Evolutionary conservation across 2,888 invertebrate genomes (phyloP), one percentile per base, ranked within the genome.

Genomic region (Tachina fera): DNA sequence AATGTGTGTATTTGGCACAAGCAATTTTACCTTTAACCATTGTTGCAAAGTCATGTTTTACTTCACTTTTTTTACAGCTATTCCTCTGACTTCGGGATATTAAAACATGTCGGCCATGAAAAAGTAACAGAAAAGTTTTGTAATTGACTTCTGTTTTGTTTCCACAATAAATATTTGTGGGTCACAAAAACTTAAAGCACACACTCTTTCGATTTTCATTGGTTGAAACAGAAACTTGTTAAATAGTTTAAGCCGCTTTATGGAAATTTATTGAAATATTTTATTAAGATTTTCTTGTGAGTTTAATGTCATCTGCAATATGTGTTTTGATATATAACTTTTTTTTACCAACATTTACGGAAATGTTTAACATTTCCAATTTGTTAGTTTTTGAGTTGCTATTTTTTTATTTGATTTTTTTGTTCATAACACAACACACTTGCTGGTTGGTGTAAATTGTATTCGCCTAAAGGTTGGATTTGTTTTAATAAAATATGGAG

Each of bases 21-120:
- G 45, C 51, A 63, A 43, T 67, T 65, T 76, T 53, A 76, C 80
- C 71, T 80, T 84, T 63, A 67, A 67, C 79, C 53, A 51, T 71
- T 72, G 75, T 83, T 82, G 56, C 61, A 47, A 82, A 86, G 79
- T 71, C 85, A 83, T 82, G 82, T 86, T 82, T 82, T 86, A 79
- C 49, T 70, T 63, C 65, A 11, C 14, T 22, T 47, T 5, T 70
- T 71, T 47, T n/a, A 1, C n/a, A 43, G n/a, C 31, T 16, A 5
- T 9, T 41, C 41, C 68, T 65, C 58, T 39, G 68, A 31, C 81
- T 72, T 13, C 16, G 8, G 49, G 56, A 22, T 51, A 19, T 75
- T 39, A 60, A 75, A 70, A 47, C 77, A 75, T 68, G 41, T 72
- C 16, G 65, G 56, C 70, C 70, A 75, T 39, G 56, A 58, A 49